Evolutionary conservation across 30 jellyfish, hydroid and myxozoan species (phyloP).

Genomic region (Pseudorhiza aurosa): DNA sequence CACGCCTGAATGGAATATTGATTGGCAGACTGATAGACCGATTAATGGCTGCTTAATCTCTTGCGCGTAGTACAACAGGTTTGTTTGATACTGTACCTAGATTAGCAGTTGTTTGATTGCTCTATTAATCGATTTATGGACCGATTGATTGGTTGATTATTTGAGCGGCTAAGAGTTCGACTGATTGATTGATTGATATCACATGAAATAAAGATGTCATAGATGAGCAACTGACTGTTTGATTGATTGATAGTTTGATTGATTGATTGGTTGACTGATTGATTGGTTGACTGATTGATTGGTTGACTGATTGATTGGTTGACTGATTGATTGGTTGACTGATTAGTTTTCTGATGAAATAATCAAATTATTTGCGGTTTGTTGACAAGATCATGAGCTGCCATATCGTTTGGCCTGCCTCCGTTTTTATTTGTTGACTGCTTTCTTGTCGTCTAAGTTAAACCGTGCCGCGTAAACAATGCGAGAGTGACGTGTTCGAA

Average conservation of each 20-base stretch:
- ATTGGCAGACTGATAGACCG: too few relatives aligned
- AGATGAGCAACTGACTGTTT: neutral
- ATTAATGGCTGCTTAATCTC: too few relatives aligned
- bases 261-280: constrained; percentile 2
- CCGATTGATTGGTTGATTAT: neutral
- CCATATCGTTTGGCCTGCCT: too few relatives aligned
- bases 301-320: neutral
- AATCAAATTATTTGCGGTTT: neutral
- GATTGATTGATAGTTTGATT: neutral
- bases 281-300: neutral
- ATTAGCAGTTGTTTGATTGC: neutral
- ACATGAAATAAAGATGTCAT: too few relatives aligned
- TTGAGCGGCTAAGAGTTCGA: neutral
- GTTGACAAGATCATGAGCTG: too few relatives aligned
- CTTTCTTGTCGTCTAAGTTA: too few relatives aligned
- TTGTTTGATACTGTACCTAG: too few relatives aligned
- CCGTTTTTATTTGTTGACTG: too few relatives aligned
- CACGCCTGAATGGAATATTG: too few relatives aligned
- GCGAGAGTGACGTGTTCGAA: too few relatives aligned
- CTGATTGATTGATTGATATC: neutral
- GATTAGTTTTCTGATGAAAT: neutral
- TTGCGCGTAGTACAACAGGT: too few relatives aligned
- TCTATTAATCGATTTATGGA: neutral
- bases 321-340: neutral
- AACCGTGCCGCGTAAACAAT: too few relatives aligned